phyloP scores from a whole-genome alignment of 2,888 invertebrate genomes.

The Harpalus rufipes region DNA sequence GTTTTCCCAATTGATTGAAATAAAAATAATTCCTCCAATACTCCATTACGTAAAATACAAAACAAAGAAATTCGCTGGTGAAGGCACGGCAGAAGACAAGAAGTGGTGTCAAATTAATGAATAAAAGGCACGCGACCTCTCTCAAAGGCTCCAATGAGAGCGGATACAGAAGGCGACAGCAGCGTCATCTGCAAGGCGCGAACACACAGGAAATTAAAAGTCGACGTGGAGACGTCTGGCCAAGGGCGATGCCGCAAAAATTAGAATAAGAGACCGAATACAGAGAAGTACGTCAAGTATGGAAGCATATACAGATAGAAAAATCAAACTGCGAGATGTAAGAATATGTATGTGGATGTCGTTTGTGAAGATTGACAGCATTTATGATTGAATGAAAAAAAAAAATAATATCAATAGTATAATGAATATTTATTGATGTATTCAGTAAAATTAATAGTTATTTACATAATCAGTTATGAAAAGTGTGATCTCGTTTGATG shows the following conservation, averaged over 20 bases:
- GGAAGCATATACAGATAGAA: no score
- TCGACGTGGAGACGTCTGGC: slow-evolving; percentile 7
- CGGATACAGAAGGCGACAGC: slow-evolving; percentile 12
- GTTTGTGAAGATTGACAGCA: no score
- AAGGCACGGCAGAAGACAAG: neutral
- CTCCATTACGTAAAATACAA: neutral
- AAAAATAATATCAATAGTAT: no score
- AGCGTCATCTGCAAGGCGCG: slow-evolving; percentile 15
- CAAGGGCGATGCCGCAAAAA: slow-evolving; percentile 20
- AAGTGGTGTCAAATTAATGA: slow-evolving; percentile 32
- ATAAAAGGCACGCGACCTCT: slow-evolving; percentile 10
- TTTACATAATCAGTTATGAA: no score
- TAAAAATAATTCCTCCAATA: neutral
- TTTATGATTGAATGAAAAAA: no score
- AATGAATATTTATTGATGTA: no score
- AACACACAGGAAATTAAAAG: slow-evolving; percentile 34
- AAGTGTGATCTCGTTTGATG: no score
- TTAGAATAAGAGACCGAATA: slow-evolving; percentile 24
- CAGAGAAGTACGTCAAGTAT: slow-evolving; percentile 10
- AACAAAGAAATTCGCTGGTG: neutral
- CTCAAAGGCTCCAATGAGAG: slow-evolving; percentile 12
- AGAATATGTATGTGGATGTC: no score
- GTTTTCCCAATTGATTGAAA: neutral
- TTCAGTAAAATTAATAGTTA: no score
- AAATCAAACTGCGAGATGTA: no score